Evolutionary conservation across 1,140 invertebrate genomes (phyloP), one percentile per base, ranked within the genome.

Genomic region (Drosophila fuyamai): DNA sequence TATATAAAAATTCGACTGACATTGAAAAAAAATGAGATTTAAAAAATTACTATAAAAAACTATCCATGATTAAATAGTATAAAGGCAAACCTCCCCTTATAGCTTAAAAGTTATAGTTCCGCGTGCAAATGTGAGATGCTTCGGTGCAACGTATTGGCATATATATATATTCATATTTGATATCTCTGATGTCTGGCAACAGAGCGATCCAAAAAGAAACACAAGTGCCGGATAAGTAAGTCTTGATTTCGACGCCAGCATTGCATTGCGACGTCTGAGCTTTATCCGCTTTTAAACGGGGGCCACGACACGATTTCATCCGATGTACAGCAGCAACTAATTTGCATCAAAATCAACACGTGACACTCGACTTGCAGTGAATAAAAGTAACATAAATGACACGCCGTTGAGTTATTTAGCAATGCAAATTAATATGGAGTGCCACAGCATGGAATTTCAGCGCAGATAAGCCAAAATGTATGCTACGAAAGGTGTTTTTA

Each of bases 201-300:
- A 32, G 27, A 50, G 50, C 50, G 65, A 74, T 23, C 70, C 51
- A 74, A 51, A 65, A 50, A 58, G 47, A 9, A 67, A 55, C 29
- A 56, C 32, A 46, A 71, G 44, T 27, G 1, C 27, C 9, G 40
- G 67, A 71, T 71, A 71, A 71, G 51, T 57, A 18, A 56, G 47
- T 55, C 32, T 36, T 36, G 41, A 29, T 71, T 71, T 54, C 43
- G 48, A 40, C 13, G 67, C 35, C 35, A 35, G 71, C 35, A 53
- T 57, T 27, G 71, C 35, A 53, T 57, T 40, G 65, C 43, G 51
- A 40, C 66, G 67, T 71, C 65, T 71, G 67, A 18, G 16, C 16
- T 40, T 71, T 56, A 71, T 71, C 51, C 43, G 51, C 60, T 43
- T 51, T 43, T 27, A 9, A 16, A 60, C 23, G 43, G n/a, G 43